A percentile compares a stretch with the other conserved stretches of the same genome.
phyloP scores from a whole-genome alignment of 53 echinoderm and acorn worm species.

The Apostichopus leukothele region DNA sequence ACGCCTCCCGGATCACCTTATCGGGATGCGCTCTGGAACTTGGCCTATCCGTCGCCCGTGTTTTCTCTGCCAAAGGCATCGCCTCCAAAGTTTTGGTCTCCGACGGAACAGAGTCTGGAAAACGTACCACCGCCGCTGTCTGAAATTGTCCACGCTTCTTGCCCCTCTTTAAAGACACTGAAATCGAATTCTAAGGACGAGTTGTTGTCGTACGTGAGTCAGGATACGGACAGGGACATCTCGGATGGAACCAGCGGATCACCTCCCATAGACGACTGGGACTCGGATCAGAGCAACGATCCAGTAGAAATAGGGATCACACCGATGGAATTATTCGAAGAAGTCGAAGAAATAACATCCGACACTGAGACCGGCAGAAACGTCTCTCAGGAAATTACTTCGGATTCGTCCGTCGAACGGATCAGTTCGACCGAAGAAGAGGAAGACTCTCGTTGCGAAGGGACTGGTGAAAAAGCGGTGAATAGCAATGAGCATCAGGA shows the following conservation, averaged over 20 bases:
- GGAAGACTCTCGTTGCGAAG: too few species aligned
- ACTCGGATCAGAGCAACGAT: not conserved
- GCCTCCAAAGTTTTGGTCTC: constrained; percentile 38
- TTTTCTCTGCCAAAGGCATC: not conserved
- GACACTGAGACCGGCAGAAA: not conserved
- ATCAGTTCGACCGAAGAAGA: not conserved
- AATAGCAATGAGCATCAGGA: not conserved
- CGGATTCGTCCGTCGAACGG: not conserved
- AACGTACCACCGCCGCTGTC: not conserved
- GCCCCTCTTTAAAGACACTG: not conserved
- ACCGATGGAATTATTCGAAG: constrained; percentile 5
- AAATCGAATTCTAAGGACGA: not conserved
- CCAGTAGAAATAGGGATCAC: not conserved
- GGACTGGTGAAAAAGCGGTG: not conserved
- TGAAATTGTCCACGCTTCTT: not conserved
- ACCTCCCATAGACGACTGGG: not conserved
- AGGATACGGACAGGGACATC: not conserved
- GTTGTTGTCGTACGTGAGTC: not conserved
- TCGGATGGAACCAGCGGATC: not conserved
- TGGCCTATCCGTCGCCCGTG: constrained; percentile 16
- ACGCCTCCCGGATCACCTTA: constrained; percentile 19
- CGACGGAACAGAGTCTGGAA: not conserved
- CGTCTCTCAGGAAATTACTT: not conserved
- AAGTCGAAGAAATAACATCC: not conserved
- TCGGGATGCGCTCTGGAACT: constrained; percentile 45